Percentiles rank a stretch among this genome's conserved stretches.
These are phyloP conservation scores for Oxyteleia sp. DNA, from an alignment of 2,888 invertebrate genomes.

Conservation along the genomic window DNA sequence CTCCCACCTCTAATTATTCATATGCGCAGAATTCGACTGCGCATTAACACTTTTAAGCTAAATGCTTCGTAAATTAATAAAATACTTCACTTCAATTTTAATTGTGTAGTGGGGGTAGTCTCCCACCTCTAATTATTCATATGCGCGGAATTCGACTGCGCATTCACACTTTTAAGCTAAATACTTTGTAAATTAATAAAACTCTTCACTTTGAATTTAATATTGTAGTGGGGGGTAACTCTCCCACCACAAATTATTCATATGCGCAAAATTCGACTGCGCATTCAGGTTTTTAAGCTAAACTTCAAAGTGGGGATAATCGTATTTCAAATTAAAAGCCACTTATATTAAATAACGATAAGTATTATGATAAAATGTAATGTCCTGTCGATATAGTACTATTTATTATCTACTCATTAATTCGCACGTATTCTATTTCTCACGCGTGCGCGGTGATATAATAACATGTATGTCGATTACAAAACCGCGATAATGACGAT, in stretches of 20 bases:
- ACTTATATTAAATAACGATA: background rate
- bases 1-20: too few species aligned
- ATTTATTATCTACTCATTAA: slow-evolving; percentile 12
- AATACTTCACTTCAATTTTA: too few species aligned
- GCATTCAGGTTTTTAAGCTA: background rate
- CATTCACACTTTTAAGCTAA: too few species aligned
- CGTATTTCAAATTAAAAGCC: background rate
- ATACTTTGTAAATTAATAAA: too few species aligned
- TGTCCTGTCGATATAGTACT: background rate
- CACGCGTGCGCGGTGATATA: background rate
- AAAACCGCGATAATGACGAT: slow-evolving; percentile 32
- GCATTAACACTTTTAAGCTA: too few species aligned
- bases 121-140: too few species aligned
- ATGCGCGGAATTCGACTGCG: too few species aligned
- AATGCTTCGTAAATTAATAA: too few species aligned
- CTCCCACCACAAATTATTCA: background rate
- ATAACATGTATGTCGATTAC: slow-evolving; percentile 15
- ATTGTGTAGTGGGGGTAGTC: too few species aligned
- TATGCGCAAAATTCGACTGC: background rate
- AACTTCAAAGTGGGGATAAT: background rate
- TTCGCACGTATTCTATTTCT: slow-evolving; percentile 10
- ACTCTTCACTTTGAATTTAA: too few species aligned
- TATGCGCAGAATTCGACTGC: too few species aligned
- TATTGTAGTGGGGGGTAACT: too few species aligned
- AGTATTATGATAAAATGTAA: slow-evolving; percentile 6